Conservation (phyloP, 2,113 vertebrate genomes). For the Enhydra lutris region DNA sequence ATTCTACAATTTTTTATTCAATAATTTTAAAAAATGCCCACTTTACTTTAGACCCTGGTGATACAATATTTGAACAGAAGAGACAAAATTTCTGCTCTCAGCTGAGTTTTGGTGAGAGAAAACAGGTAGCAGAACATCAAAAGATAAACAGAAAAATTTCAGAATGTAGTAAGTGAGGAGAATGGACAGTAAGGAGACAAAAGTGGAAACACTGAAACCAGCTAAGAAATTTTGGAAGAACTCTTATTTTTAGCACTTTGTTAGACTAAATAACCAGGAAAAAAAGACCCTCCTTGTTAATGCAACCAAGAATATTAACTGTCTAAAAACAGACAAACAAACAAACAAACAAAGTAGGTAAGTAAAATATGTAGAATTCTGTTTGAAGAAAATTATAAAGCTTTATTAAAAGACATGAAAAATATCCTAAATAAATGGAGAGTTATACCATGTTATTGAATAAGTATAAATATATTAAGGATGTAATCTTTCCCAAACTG, state of each 20-base stretch:
- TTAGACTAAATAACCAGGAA: background rate
- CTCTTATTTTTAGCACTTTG: background rate
- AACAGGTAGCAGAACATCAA: background rate
- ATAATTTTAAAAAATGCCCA: background rate
- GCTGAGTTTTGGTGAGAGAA: background rate
- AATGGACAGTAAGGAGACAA: background rate
- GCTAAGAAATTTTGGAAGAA: background rate
- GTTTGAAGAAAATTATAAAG: background rate
- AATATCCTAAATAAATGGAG: background rate
- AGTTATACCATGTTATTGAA: background rate
- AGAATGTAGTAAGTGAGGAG: background rate
- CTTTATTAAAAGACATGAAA: background rate
- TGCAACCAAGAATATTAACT: background rate
- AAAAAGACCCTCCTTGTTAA: background rate
- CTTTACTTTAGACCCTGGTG: background rate
- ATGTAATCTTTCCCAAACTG: background rate
- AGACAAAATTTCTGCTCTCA: background rate
- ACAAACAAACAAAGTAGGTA: background rate
- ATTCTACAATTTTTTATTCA: background rate
- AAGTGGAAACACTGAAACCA: background rate
- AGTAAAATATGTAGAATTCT: background rate
- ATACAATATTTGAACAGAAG: background rate
- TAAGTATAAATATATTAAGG: background rate
- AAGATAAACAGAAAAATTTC: background rate
- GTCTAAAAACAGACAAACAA: background rate